Percentiles rank a stretch among this genome's conserved stretches.
These are phyloP conservation scores for Mormyrus hasselquistii DNA, from an alignment of 2,797 vertebrate genomes.

Conservation along the genomic window DNA sequence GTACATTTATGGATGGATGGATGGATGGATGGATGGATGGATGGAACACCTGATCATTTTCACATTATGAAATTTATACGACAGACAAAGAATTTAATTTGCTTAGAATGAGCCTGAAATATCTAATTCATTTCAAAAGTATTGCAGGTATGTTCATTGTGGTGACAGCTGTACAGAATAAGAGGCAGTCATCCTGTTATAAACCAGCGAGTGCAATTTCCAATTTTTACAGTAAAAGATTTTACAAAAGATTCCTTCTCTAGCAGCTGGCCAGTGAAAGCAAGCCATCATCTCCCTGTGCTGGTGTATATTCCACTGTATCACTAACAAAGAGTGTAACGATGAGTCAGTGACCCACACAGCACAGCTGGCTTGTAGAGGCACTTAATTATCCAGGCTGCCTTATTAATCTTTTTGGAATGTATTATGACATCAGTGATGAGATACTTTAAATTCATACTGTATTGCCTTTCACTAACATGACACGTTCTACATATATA, in stretches of 20 bases:
- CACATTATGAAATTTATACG: background rate
- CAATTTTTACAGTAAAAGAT: background rate
- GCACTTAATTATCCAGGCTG: background rate
- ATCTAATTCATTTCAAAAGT: background rate
- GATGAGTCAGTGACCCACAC: background rate
- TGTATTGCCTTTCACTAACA: constrained; percentile 1
- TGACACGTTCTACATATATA: background rate
- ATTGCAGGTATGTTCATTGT: background rate
- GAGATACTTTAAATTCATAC: background rate
- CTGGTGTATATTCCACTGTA: background rate
- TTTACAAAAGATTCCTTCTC: background rate
- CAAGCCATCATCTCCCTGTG: background rate
- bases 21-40: background rate
- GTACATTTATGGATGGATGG: background rate
- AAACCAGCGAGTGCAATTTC: background rate
- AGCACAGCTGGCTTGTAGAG: constrained; percentile 2
- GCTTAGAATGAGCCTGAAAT: background rate
- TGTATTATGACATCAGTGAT: background rate
- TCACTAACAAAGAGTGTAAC: background rate
- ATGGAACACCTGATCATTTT: background rate
- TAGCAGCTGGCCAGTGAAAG: background rate
- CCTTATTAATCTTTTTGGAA: background rate
- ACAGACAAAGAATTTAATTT: background rate
- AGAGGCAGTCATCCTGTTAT: background rate
- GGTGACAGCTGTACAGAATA: background rate